Evolutionary conservation across 2,888 invertebrate genomes (phyloP).

Genomic region (Pteria penguin): DNA sequence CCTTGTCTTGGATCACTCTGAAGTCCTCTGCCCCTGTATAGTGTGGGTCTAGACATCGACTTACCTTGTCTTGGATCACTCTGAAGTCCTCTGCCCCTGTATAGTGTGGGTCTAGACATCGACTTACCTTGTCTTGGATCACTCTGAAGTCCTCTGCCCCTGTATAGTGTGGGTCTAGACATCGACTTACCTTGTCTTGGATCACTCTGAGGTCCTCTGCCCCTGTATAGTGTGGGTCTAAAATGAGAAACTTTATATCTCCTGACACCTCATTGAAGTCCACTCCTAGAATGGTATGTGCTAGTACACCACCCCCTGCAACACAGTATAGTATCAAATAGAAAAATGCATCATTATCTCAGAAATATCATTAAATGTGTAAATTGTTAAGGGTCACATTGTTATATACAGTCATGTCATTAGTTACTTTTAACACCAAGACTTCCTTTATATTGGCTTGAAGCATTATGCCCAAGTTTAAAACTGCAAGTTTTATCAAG

Average conservation of each 20-base stretch:
- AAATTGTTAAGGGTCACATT: too few species aligned
- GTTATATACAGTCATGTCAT: too few species aligned
- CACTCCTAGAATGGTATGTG: constrained; percentile 98
- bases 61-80: constrained; percentile 81
- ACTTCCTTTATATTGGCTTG: too few species aligned
- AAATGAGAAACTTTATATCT: constrained; percentile 93
- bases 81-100: constrained; percentile 92
- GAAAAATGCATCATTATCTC: too few species aligned
- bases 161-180: constrained; percentile 99
- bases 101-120: constrained; percentile 99
- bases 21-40: constrained; percentile 95
- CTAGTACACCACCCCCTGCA: constrained; percentile 95
- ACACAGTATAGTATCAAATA: too few species aligned
- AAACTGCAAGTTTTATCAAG: too few species aligned
- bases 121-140: constrained; percentile 80
- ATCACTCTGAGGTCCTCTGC: constrained; percentile 87
- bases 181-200: constrained; percentile 78
- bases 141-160: constrained; percentile 89
- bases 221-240: constrained; percentile 99
- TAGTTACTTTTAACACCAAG: too few species aligned
- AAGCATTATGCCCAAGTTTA: too few species aligned
- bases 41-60: constrained; percentile 97
- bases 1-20: constrained; percentile 81
- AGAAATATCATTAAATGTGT: too few species aligned
- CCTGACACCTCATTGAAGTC: constrained; percentile 90